phyloP scores from a whole-genome alignment of 2,888 invertebrate genomes.

The Lacanobia oleracea region DNA sequence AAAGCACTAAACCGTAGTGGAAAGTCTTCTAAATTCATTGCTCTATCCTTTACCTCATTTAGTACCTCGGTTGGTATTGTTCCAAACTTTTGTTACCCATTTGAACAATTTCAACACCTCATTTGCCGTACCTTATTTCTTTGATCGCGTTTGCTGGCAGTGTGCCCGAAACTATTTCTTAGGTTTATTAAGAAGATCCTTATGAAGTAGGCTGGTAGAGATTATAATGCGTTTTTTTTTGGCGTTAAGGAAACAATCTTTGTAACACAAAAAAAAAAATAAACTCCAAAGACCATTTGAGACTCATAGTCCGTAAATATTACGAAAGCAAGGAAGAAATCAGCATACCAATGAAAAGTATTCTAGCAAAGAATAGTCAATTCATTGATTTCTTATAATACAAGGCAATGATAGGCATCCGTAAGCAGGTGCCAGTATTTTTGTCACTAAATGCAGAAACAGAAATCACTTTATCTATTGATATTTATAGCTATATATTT shows the following conservation, averaged over 20 bases:
- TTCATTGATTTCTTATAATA: not conserved
- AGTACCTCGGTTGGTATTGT: constrained; percentile 51
- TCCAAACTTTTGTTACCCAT: constrained; percentile 57
- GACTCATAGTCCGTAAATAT: not conserved
- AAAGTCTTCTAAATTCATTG: constrained; percentile 18
- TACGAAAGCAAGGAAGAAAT: no score
- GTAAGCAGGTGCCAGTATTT: no score
- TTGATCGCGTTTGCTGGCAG: constrained; percentile 49
- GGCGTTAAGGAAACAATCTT: no score
- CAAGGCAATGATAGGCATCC: not conserved
- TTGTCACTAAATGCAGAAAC: no score
- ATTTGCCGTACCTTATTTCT: constrained; percentile 56
- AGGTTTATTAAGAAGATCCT: constrained; percentile 41
- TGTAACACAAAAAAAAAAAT: no score
- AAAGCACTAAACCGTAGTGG: not conserved
- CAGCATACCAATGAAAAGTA: no score
- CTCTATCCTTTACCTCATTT: constrained; percentile 8
- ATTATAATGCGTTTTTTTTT: not conserved
- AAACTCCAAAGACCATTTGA: not conserved
- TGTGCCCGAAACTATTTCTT: constrained; percentile 54
- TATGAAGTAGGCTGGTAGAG: constrained; percentile 8
- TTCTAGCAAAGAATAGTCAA: not conserved
- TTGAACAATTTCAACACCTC: constrained; percentile 64
- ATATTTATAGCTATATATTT: no score
- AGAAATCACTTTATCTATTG: not conserved